These are phyloP conservation scores for Drosophila funebris DNA, from an alignment of 1,140 invertebrate genomes.

Conservation along the genomic window DNA sequence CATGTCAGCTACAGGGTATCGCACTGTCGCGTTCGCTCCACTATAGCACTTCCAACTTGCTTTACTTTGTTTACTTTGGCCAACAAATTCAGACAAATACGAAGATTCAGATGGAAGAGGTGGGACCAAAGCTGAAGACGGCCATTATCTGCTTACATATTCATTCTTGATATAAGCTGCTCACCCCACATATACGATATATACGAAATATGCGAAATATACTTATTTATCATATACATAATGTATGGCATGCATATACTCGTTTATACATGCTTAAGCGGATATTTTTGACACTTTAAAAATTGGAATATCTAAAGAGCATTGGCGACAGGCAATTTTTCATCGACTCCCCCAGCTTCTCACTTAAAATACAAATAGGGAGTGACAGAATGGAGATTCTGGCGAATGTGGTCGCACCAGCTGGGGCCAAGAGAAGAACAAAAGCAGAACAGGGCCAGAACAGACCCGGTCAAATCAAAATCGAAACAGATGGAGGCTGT, in stretches of 20 bases:
- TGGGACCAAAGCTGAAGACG: conserved; percentile 33
- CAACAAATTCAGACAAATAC: conserved; percentile 50
- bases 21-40: conserved; percentile 31
- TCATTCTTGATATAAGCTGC: conserved; percentile 57
- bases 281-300: conserved; percentile 80
- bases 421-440: conserved; percentile 41
- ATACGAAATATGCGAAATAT: too few species aligned
- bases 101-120: conserved; percentile 4
- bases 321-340: conserved; percentile 71
- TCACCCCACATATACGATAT: conserved; percentile 26
- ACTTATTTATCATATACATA: conserved; percentile 46
- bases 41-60: conserved; percentile 35
- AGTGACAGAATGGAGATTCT: background rate
- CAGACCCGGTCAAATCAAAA: conserved; percentile 47
- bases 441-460: background rate
- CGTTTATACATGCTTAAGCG: conserved; percentile 57
- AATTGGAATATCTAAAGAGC: conserved; percentile 73
- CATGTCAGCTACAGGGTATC: too few species aligned
- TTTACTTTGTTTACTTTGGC: conserved; percentile 52
- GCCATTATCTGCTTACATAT: conserved; percentile 78
- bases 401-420: conserved; percentile 35
- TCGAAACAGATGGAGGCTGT: conserved; percentile 70
- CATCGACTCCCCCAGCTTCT: conserved; percentile 36
- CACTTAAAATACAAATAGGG: background rate
- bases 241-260: conserved; percentile 37